Percentiles rank a stretch among this genome's conserved stretches.
These are phyloP conservation scores for Andricus grossulariae DNA, from an alignment of 1,140 invertebrate species.

Conservation along the genomic window DNA sequence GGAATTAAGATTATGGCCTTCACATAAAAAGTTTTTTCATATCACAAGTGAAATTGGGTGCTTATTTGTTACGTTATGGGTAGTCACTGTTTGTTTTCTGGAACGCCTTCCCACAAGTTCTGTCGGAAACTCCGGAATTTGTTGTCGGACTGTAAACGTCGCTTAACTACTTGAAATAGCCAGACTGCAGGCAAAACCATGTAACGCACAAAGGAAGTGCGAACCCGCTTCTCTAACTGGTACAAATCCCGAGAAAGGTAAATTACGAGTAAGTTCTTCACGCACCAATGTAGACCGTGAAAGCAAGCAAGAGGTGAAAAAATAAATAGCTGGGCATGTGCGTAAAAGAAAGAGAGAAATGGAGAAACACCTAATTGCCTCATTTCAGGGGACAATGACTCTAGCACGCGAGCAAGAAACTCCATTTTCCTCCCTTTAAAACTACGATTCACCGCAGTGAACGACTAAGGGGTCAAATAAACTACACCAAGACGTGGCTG, in stretches of 20 bases:
- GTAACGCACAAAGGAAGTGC: constrained; percentile 11
- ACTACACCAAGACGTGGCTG: not conserved
- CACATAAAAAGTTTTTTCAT: too few species aligned
- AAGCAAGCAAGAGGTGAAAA: constrained; percentile 40
- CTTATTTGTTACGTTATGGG: too few species aligned
- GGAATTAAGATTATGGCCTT: too few species aligned
- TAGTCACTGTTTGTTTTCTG: too few species aligned
- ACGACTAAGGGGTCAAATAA: constrained; percentile 29
- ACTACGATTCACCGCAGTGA: constrained; percentile 31
- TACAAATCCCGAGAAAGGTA: constrained; percentile 51
- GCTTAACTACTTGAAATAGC: constrained; percentile 58
- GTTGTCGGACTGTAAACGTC: constrained; percentile 58
- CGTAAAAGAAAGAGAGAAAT: constrained; percentile 40
- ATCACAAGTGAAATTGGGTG: too few species aligned
- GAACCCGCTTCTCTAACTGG: constrained; percentile 35
- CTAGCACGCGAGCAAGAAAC: constrained; percentile 39
- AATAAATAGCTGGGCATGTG: not conserved
- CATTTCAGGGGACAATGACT: constrained; percentile 52
- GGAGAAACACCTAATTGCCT: constrained; percentile 50
- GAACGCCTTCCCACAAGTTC: too few species aligned
- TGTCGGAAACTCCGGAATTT: constrained; percentile 32
- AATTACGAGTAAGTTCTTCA: constrained; percentile 46
- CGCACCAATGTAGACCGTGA: constrained; percentile 8
- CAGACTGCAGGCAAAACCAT: constrained; percentile 43
- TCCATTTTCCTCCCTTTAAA: constrained; percentile 39